phyloP scores from a whole-genome alignment of 1,140 invertebrate genomes.

The Luehdorfia chinensis region DNA sequence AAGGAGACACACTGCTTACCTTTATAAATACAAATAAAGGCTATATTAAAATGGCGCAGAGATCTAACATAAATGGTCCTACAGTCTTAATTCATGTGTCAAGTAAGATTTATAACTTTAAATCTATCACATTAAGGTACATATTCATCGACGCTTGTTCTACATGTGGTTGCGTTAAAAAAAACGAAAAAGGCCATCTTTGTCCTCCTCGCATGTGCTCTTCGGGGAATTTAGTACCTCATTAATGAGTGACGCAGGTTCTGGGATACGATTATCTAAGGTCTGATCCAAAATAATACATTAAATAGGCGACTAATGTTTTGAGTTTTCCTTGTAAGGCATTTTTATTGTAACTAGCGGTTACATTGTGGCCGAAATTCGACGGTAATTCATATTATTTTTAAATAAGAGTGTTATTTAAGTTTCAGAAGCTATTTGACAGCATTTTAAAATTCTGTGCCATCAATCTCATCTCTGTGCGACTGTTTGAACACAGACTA shows the following conservation, averaged over 20 bases:
- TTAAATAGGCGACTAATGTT: no score
- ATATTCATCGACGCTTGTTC: background rate
- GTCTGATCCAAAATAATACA: slow-evolving; percentile 7
- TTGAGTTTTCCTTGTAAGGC: no score
- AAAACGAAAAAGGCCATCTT: slow-evolving; percentile 32
- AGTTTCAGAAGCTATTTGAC: no score
- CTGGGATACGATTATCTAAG: slow-evolving; percentile 10
- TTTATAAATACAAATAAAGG: background rate
- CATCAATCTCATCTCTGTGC: no score
- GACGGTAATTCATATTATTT: no score
- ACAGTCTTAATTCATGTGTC: background rate
- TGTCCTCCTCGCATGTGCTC: slow-evolving; percentile 30
- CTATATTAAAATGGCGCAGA: background rate
- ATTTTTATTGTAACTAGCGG: no score
- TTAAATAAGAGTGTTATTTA: background rate
- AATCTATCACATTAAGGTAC: background rate
- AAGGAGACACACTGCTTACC: background rate
- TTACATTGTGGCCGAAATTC: no score
- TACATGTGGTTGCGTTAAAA: slow-evolving; percentile 23
- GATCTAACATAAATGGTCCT: background rate
- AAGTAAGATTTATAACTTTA: slow-evolving; percentile 5
- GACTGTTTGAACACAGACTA: no score
- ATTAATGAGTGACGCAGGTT: slow-evolving; percentile 21
- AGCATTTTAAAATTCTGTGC: no score
- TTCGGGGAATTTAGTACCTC: slow-evolving; percentile 33